These are phyloP conservation scores for Oreochromis grahami DNA, from an alignment of 2,797 vertebrate species.

Conservation along the genomic window DNA sequence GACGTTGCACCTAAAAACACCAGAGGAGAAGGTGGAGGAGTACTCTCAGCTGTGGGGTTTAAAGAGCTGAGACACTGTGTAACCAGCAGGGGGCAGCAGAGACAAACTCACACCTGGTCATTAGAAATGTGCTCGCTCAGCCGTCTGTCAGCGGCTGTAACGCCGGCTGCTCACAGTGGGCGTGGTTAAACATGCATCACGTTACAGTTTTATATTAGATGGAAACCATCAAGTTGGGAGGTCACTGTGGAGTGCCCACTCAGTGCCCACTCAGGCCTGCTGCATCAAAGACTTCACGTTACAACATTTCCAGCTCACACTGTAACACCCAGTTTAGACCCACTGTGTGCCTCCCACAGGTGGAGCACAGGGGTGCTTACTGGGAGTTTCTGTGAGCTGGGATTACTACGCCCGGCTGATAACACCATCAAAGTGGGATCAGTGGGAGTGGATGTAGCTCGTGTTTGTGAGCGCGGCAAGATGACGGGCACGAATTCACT, in stretches of 20 bases:
- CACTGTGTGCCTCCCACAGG: not conserved
- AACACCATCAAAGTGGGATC: not conserved
- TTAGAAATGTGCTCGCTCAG: not conserved
- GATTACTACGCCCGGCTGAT: not conserved
- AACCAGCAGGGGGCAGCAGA: not conserved
- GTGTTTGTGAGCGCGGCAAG: not conserved
- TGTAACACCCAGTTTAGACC: not conserved
- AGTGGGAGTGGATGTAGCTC: not conserved
- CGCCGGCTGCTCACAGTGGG: not conserved
- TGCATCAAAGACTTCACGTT: not conserved
- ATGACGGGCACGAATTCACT: not conserved
- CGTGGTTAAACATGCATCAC: not conserved
- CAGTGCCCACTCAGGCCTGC: not conserved
- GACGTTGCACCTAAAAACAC: not conserved
- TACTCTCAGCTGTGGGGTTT: not conserved
- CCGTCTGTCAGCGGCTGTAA: too few species aligned
- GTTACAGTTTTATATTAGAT: too few species aligned
- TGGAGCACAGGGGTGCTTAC: accelerated
- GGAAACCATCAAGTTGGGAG: not conserved
- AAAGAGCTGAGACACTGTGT: not conserved
- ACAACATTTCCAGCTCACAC: not conserved
- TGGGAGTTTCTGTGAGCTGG: accelerated
- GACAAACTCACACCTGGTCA: not conserved
- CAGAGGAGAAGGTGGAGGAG: not conserved
- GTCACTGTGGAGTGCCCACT: not conserved